These are phyloP conservation scores for Campaea margaritaria DNA, from an alignment of 2,888 invertebrate genomes.

Conservation along the genomic window DNA sequence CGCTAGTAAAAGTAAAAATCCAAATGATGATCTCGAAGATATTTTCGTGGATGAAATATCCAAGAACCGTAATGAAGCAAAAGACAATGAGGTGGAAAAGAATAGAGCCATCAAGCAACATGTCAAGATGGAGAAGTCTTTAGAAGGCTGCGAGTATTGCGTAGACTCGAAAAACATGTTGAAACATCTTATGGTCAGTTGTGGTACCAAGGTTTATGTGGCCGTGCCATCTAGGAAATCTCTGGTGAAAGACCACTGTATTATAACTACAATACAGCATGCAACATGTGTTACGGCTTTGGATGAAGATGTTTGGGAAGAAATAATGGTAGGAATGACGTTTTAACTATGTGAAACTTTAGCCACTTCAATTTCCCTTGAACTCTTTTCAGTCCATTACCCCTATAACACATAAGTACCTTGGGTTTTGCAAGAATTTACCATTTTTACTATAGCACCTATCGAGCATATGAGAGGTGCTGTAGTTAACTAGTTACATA, in stretches of 20 bases:
- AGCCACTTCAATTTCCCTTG: not conserved
- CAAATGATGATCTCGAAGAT: constrained; percentile 93
- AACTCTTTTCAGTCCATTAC: too few relatives aligned
- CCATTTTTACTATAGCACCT: too few relatives aligned
- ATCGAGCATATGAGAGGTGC: too few relatives aligned
- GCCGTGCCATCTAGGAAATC: constrained; percentile 92
- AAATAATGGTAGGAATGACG: constrained; percentile 87
- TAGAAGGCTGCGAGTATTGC: constrained; percentile 94
- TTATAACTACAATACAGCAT: constrained; percentile 94
- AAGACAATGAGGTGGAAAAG: constrained; percentile 86
- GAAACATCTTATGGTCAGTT: constrained; percentile 93
- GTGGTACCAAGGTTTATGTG: constrained; percentile 93
- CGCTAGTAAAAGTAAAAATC: constrained; percentile 87
- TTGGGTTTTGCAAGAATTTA: too few relatives aligned
- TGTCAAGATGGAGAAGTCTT: constrained; percentile 86
- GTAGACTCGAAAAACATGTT: constrained; percentile 91
- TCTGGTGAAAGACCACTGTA: constrained; percentile 93
- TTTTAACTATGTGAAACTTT: not conserved
- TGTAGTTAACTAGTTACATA: too few relatives aligned
- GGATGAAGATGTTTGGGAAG: constrained; percentile 98
- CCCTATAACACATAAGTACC: too few relatives aligned
- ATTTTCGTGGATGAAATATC: constrained; percentile 92
- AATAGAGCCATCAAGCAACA: constrained; percentile 90
- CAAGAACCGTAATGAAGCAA: constrained; percentile 86
- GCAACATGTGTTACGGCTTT: constrained; percentile 90